These are phyloP conservation scores for Pseudomyrmex sp. DNA, from an alignment of 1,140 invertebrate species.

Conservation along the genomic window DNA sequence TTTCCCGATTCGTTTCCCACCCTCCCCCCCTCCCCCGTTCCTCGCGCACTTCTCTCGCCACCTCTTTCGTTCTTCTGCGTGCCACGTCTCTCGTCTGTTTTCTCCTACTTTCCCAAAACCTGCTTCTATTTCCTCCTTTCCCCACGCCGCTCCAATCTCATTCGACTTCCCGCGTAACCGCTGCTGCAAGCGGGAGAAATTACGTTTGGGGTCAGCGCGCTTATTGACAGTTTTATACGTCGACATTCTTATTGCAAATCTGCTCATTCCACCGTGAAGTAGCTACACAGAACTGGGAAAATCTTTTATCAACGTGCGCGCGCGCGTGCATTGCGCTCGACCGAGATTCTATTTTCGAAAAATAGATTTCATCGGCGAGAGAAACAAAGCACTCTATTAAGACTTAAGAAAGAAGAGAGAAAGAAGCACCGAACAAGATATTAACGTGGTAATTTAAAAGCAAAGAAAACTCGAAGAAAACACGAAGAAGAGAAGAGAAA, in stretches of 20 bases:
- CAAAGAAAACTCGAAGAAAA: too few relatives aligned
- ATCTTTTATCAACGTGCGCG: constrained; percentile 36
- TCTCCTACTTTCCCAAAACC: constrained; percentile 28
- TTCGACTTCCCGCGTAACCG: constrained; percentile 47
- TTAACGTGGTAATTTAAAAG: neutral
- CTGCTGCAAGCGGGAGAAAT: constrained; percentile 72
- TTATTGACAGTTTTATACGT: constrained; percentile 80
- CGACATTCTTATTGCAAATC: constrained; percentile 78
- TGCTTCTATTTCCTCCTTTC: constrained; percentile 7
- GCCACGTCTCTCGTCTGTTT: constrained; percentile 12
- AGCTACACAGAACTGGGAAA: constrained; percentile 44
- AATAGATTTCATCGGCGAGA: constrained; percentile 34
- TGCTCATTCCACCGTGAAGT: constrained; percentile 61
- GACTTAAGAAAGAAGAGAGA: neutral
- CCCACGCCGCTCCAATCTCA: constrained; percentile 29
- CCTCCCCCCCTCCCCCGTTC: constrained; percentile 51
- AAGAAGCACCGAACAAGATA: neutral
- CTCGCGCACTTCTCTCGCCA: constrained; percentile 55
- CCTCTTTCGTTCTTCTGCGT: too few relatives aligned
- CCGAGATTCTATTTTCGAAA: constrained; percentile 48
- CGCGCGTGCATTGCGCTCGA: neutral
- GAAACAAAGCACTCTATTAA: constrained; percentile 22
- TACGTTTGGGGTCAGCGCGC: constrained; percentile 76
- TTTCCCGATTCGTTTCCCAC: constrained; percentile 22
- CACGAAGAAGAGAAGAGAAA: too few relatives aligned